Evolutionary conservation across 2,888 invertebrate species (phyloP), one percentile per base, ranked within the genome.

Genomic region (Amphipyra tragopoginis): DNA sequence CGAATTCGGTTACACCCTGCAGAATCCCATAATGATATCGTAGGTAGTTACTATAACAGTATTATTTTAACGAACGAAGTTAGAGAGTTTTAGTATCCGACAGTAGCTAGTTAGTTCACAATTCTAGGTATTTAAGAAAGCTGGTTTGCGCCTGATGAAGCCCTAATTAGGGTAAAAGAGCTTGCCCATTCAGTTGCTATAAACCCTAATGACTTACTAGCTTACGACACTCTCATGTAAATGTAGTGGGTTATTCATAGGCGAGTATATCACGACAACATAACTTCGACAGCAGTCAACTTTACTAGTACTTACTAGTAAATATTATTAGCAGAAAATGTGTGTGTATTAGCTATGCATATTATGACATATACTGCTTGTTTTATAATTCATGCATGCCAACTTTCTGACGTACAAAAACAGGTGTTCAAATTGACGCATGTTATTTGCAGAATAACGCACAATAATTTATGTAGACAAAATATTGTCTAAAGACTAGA

Each of bases 401-500:
- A 42, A 5, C n/a, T 2, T 14, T 15, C 1, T 5, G 40, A 29
- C 9, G 2, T 42, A 48, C 13, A 0, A 52, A 21, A 45, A 43
- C 61, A 66, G 39, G 21, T 45, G 61, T 43, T 40, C 2, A 7
- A 1, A 44, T 10, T 56, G 49, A 36, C 49, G 42, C 29, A 43
- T 29, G 10, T 15, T n/a, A 38, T 51, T 55, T 49, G 43, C n/a
- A 39, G 15, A 45, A 54, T 44, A 40, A 42, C 39, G 8, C 43
- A 9, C 39, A 21, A 8, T n/a, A 33, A 14, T 21, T 15, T 34
- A 26, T n/a, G n/a, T 13, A 26, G 13, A 47, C 33, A 13, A 55
- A 50, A 64, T 54, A 53, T 53, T 36, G 51, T 48, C 10, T 57
- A 9, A 69, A 39, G 49, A 44, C 36, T 29, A 29, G n/a, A 29